Evolutionary conservation across 1,140 invertebrate genomes (phyloP).

Genomic region (Drosophila nigrodunni): DNA sequence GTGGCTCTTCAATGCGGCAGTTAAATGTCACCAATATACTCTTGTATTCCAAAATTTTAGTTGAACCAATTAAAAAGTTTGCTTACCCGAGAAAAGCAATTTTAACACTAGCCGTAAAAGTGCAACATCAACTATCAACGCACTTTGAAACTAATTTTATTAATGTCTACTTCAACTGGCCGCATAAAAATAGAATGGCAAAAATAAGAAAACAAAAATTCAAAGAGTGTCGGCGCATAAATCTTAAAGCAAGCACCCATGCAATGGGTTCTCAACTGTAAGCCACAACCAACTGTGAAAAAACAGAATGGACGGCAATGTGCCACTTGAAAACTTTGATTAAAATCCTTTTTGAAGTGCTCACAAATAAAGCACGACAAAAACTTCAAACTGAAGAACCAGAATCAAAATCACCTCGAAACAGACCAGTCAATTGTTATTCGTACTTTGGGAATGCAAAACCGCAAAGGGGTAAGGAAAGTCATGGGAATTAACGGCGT

Average conservation of each 20-base stretch:
- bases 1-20: conserved; percentile 60
- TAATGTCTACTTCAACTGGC: conserved; percentile 32
- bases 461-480: too few species aligned
- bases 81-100: background rate
- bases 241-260: conserved; percentile 44
- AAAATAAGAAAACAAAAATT: conserved; percentile 24
- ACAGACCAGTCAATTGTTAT: conserved; percentile 7
- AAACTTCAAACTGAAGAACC: conserved; percentile 40
- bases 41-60: background rate
- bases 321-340: conserved; percentile 79
- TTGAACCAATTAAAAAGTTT: too few species aligned
- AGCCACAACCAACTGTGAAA: conserved; percentile 26
- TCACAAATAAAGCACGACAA: conserved; percentile 77
- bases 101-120: background rate
- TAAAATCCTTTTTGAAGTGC: conserved; percentile 81
- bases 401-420: background rate
- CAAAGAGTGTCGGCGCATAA: conserved; percentile 63
- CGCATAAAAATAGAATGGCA: conserved; percentile 46
- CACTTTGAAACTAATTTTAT: conserved; percentile 6
- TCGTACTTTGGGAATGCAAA: too few species aligned
- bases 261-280: conserved; percentile 33
- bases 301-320: conserved; percentile 36
- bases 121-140: conserved; percentile 13
- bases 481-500: too few species aligned
- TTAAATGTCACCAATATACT: conserved; percentile 63